These are phyloP conservation scores for Drosophila maculinotata DNA, from an alignment of 2,888 invertebrate species.

Conservation along the genomic window DNA sequence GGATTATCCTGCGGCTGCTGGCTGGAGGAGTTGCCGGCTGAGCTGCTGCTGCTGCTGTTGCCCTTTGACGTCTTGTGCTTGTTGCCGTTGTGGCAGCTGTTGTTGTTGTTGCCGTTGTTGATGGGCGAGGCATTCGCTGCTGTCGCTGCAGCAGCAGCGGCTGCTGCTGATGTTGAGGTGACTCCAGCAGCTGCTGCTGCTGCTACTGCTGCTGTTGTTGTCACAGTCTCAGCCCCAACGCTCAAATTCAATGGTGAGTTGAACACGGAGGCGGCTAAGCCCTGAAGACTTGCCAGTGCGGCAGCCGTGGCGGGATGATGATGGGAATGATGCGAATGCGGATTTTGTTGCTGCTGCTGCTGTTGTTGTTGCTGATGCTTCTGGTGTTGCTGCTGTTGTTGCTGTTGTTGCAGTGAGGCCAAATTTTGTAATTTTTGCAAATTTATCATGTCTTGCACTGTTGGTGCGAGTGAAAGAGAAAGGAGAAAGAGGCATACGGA, in stretches of 20 bases:
- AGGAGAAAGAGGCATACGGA: conserved; percentile 54
- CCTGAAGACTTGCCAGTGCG: conserved; percentile 88
- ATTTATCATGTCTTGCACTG: conserved; percentile 86
- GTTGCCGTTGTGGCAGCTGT: conserved; percentile 35
- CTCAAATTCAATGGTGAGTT: conserved; percentile 94
- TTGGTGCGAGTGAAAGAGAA: conserved; percentile 37
- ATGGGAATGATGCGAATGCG: conserved; percentile 85
- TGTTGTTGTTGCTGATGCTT: conserved; percentile 64
- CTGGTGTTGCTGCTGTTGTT: conserved; percentile 71
- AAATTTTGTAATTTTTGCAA: conserved; percentile 91
- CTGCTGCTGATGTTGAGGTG: conserved; percentile 38
- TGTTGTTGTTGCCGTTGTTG: conserved; percentile 25
- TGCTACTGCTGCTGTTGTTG: conserved; percentile 48
- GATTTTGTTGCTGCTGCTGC: conserved; percentile 86
- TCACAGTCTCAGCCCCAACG: conserved; percentile 86
- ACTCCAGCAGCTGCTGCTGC: conserved; percentile 44
- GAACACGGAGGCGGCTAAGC: conserved; percentile 88
- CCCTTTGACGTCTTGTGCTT: conserved; percentile 70
- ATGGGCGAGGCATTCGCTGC: conserved; percentile 49
- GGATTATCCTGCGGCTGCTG: conserved; percentile 73
- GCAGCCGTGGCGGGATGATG: conserved; percentile 84
- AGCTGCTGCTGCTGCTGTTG: conserved; percentile 45
- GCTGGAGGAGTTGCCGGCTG: conserved; percentile 51
- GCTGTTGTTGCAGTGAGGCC: conserved; percentile 89
- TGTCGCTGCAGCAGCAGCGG: conserved; percentile 28